phyloP scores from a whole-genome alignment of 2,113 vertebrate species.

The Oryzias woworae region DNA sequence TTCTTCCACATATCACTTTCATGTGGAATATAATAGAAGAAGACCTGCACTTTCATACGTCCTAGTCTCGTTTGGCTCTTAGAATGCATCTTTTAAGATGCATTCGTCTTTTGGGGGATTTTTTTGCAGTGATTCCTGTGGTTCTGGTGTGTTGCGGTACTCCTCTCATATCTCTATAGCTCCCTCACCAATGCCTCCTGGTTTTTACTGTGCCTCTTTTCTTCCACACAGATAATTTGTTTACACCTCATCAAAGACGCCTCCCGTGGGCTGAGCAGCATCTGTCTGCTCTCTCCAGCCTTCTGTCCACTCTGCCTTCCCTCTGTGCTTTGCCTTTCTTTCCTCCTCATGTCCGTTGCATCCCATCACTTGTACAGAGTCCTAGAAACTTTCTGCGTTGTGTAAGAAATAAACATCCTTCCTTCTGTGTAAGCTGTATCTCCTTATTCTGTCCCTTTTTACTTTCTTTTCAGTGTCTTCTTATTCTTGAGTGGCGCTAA shows the following conservation, averaged over 20 bases:
- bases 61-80: background rate
- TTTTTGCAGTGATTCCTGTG: conserved; percentile 34
- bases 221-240: conserved; percentile 94
- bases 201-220: conserved; percentile 78
- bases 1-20: background rate
- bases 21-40: conserved; percentile 6
- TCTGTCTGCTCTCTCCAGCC: conserved; percentile 82
- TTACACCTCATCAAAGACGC: conserved; percentile 90
- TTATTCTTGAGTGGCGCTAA: conserved; percentile 61
- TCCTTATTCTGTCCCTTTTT: conserved; percentile 64
- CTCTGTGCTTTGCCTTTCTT: conserved; percentile 66
- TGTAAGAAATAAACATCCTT: conserved; percentile 94
- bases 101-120: conserved; percentile 29
- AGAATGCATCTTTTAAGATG: conserved; percentile 22
- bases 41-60: background rate
- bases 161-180: conserved; percentile 19
- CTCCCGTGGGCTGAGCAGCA: conserved; percentile 82
- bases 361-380: conserved; percentile 90
- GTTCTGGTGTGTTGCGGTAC: conserved; percentile 31
- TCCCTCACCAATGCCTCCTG: conserved; percentile 48
- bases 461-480: conserved; percentile 47
- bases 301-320: conserved; percentile 75
- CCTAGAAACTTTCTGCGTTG: conserved; percentile 76
- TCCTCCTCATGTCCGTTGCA: conserved; percentile 61
- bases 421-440: conserved; percentile 75